phyloP scores from a whole-genome alignment of 2,113 vertebrate species.

The Lepus americanus region DNA sequence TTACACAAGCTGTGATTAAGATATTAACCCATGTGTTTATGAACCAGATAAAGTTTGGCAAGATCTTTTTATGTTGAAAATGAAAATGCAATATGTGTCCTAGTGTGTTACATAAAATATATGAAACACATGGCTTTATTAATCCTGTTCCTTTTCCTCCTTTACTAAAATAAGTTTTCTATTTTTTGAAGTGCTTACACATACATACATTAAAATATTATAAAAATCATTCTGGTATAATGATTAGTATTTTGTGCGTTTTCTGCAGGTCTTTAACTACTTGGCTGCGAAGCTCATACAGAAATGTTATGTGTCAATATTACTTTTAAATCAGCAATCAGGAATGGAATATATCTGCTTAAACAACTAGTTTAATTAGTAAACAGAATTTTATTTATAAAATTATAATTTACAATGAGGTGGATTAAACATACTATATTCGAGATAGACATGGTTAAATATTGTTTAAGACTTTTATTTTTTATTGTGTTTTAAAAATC shows the following conservation, averaged over 20 bases:
- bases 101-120: neutral
- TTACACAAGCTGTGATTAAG: neutral
- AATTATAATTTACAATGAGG: neutral
- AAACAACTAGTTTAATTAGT: neutral
- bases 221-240: neutral
- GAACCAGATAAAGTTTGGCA: neutral
- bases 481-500: neutral
- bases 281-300: neutral
- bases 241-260: neutral
- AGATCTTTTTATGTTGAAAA: neutral
- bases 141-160: neutral
- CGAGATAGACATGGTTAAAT: neutral
- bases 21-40: neutral
- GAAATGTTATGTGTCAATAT: neutral
- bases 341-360: neutral
- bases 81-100: neutral
- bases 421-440: neutral
- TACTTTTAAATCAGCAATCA: conserved; percentile 25
- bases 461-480: neutral
- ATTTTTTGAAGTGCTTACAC: neutral
- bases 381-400: neutral
- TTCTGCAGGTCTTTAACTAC: neutral
- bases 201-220: neutral
- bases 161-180: neutral
- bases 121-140: neutral